Conservation (phyloP, 2,797 vertebrate genomes). For the Pseudochromis fuscus region DNA sequence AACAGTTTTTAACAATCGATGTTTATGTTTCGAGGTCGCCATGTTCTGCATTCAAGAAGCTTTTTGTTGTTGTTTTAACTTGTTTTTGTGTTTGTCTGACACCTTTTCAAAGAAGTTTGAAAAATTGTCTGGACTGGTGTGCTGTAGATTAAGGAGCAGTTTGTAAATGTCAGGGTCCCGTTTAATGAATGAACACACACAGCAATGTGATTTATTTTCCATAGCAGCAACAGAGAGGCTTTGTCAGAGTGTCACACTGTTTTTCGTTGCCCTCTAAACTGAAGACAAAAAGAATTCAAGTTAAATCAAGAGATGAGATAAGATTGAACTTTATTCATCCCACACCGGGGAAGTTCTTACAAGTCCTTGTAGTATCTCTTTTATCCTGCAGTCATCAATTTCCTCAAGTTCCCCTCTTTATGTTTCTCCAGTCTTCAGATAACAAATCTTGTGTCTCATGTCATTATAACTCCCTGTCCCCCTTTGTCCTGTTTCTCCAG, state of each 20-base stretch:
- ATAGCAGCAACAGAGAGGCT: background rate
- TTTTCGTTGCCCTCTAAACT: background rate
- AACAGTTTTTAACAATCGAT: background rate
- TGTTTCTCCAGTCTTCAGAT: background rate
- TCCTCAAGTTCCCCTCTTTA: no score
- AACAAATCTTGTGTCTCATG: background rate
- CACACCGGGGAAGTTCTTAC: no score
- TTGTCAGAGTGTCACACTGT: background rate
- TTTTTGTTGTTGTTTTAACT: background rate
- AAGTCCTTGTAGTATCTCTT: no score
- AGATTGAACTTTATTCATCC: no score
- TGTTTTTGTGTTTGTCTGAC: background rate
- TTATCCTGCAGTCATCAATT: no score
- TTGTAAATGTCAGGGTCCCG: background rate
- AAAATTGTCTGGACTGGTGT: background rate
- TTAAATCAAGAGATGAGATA: no score
- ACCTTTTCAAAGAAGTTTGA: background rate
- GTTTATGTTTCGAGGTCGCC: background rate
- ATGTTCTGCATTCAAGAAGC: no score
- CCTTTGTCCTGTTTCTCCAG: slow-evolving; percentile 75
- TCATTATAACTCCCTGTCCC: background rate
- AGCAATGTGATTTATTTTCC: slow-evolving; percentile 12
- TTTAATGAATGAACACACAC: slow-evolving; percentile 3
- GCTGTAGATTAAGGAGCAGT: background rate
- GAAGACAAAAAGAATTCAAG: background rate